These are phyloP conservation scores for Neodiprion virginianus DNA, from an alignment of 1,140 invertebrate genomes.

Conservation along the genomic window DNA sequence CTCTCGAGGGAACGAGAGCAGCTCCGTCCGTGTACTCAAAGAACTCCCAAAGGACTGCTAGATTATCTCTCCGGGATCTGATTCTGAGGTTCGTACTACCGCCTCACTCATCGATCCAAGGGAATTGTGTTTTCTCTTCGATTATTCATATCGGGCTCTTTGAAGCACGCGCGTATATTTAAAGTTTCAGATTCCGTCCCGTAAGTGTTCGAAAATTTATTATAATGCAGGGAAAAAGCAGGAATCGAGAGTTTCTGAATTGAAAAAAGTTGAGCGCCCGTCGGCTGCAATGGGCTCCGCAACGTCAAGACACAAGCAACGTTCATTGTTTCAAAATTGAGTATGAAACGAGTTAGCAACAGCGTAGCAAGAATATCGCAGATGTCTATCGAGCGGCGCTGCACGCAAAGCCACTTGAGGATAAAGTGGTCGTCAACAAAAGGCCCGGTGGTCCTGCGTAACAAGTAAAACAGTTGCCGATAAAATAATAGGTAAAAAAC, in stretches of 20 bases:
- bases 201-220: no score
- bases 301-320: not conserved
- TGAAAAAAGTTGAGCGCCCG: no score
- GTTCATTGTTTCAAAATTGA: not conserved
- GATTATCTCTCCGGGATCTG: slow-evolving; percentile 1
- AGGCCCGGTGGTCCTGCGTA: slow-evolving; percentile 26
- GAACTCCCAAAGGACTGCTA: not conserved
- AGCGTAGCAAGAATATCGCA: slow-evolving; percentile 37
- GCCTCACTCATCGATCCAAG: not conserved
- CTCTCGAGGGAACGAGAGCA: not conserved
- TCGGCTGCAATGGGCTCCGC: not conserved
- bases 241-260: no score
- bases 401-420: slow-evolving; percentile 44
- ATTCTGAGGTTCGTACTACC: not conserved
- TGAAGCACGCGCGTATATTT: not conserved
- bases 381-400: slow-evolving; percentile 41
- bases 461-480: slow-evolving; percentile 56
- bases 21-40: not conserved
- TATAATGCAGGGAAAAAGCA: no score
- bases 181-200: no score
- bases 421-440: slow-evolving; percentile 46
- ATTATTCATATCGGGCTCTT: not conserved
- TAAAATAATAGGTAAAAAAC: slow-evolving; percentile 55
- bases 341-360: not conserved
- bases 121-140: not conserved